Percentiles rank a stretch among this genome's conserved stretches.
Conservation (phyloP, 2,797 vertebrate genomes). For the Smutsia temminckii region DNA sequence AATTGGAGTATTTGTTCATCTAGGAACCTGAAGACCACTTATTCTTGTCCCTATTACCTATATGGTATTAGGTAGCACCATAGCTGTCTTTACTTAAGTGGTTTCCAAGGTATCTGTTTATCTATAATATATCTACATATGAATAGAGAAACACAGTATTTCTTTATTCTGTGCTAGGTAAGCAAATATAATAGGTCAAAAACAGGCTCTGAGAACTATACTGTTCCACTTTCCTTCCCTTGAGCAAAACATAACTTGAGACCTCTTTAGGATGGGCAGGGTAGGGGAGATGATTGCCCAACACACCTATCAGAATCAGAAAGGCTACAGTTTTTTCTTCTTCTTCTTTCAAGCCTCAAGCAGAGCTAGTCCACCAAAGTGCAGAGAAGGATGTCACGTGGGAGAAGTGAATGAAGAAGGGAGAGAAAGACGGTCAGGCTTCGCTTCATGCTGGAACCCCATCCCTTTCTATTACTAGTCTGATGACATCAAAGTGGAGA, state of each 20-base stretch:
- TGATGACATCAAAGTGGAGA: background rate
- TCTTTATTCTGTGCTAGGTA: background rate
- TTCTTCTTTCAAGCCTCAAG: background rate
- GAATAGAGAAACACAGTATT: background rate
- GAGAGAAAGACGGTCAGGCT: background rate
- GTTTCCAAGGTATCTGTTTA: background rate
- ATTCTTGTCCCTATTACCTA: background rate
- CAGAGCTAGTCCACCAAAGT: background rate
- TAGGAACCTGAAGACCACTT: background rate
- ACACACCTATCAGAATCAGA: background rate
- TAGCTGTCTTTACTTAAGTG: background rate
- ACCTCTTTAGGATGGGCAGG: background rate
- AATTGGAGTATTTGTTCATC: background rate
- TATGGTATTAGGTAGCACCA: background rate
- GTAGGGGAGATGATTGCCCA: background rate
- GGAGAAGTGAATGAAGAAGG: background rate
- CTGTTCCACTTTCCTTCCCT: background rate
- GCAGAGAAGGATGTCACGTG: too few relatives aligned
- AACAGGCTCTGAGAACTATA: background rate
- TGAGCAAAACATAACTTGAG: background rate
- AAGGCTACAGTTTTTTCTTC: background rate
- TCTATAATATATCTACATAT: background rate
- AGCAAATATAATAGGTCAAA: background rate
- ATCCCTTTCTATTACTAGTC: background rate
- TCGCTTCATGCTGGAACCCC: background rate